These are phyloP conservation scores for Salmo trutta DNA, from an alignment of 2,797 vertebrate genomes.

Conservation along the genomic window DNA sequence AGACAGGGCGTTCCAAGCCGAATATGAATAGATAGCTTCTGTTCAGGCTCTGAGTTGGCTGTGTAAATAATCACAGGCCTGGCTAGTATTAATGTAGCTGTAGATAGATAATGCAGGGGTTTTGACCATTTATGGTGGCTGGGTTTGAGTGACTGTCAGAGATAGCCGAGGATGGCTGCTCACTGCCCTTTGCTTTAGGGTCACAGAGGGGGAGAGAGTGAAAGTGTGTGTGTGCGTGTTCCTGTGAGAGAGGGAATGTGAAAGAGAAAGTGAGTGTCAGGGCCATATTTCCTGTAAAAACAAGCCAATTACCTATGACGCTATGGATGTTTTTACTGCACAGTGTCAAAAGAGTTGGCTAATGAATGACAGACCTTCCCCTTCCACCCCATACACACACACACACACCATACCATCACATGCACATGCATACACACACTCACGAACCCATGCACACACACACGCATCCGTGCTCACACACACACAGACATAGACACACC, in stretches of 20 bases:
- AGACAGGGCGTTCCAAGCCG: slow-evolving; percentile 41
- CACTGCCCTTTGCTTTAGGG: neutral
- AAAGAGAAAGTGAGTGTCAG: neutral
- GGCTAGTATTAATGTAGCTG: slow-evolving; percentile 14
- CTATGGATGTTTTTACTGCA: slow-evolving; percentile 50
- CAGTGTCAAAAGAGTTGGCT: slow-evolving; percentile 38
- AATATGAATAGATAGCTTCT: slow-evolving; percentile 60
- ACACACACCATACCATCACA: neutral
- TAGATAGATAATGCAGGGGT: slow-evolving; percentile 7
- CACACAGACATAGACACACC: slow-evolving; percentile 2
- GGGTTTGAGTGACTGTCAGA: slow-evolving; percentile 14
- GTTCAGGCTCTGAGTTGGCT: slow-evolving; percentile 30
- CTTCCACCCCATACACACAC: neutral
- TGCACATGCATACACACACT: neutral
- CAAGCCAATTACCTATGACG: slow-evolving; percentile 43
- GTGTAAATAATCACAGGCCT: slow-evolving; percentile 26
- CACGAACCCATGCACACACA: neutral
- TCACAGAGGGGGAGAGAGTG: neutral
- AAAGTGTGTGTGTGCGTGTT: neutral
- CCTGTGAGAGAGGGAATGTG: neutral
- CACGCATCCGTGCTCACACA: neutral
- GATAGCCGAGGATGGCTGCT: neutral
- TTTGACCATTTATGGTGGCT: slow-evolving; percentile 5
- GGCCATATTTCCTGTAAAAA: slow-evolving; percentile 43
- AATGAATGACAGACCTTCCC: slow-evolving; percentile 32